A percentile compares a stretch with the other conserved stretches of the same genome.
Evolutionary conservation across 2,888 invertebrate genomes (phyloP).

Genomic region (Lasioglossum figueresi): DNA sequence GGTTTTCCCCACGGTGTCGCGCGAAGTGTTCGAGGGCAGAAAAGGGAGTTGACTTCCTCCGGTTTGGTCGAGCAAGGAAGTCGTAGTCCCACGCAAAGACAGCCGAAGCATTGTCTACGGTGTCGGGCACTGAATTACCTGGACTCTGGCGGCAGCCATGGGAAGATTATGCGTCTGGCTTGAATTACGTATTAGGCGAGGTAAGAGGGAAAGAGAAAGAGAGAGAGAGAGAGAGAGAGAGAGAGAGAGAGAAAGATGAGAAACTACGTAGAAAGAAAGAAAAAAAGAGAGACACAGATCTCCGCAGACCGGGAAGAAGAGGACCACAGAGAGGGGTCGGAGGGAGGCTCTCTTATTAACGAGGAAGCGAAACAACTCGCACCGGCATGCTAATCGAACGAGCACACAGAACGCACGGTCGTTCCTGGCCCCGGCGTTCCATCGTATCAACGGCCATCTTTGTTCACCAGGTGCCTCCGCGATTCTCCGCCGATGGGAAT

Average conservation of each 20-base stretch:
- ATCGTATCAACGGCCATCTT: slow-evolving; percentile 75
- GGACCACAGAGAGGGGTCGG: slow-evolving; percentile 57
- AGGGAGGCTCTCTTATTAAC: slow-evolving; percentile 81
- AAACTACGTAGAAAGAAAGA: background rate
- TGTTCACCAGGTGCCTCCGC: slow-evolving; percentile 66
- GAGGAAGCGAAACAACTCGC: slow-evolving; percentile 84
- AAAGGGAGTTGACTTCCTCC: background rate
- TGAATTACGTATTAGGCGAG: slow-evolving; percentile 50
- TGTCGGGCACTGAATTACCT: slow-evolving; percentile 31
- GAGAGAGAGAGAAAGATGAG: slow-evolving; percentile 1
- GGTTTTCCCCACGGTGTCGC: background rate
- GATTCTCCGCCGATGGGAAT: slow-evolving; percentile 65
- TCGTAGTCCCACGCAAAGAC: slow-evolving; percentile 71
- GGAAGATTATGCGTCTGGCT: slow-evolving; percentile 66
- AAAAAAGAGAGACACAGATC: slow-evolving; percentile 19
- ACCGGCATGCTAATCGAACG: slow-evolving; percentile 81
- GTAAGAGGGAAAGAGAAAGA: too few relatives aligned
- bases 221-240: too few relatives aligned
- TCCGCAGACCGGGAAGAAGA: slow-evolving; percentile 52
- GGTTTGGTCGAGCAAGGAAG: slow-evolving; percentile 8
- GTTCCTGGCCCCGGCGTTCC: slow-evolving; percentile 46
- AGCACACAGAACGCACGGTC: slow-evolving; percentile 74
- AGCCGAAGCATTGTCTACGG: slow-evolving; percentile 70
- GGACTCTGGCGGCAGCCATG: slow-evolving; percentile 55
- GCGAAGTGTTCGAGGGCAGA: background rate